Conservation (phyloP, 2,113 vertebrate genomes). For the Myiopsitta monachus region DNA sequence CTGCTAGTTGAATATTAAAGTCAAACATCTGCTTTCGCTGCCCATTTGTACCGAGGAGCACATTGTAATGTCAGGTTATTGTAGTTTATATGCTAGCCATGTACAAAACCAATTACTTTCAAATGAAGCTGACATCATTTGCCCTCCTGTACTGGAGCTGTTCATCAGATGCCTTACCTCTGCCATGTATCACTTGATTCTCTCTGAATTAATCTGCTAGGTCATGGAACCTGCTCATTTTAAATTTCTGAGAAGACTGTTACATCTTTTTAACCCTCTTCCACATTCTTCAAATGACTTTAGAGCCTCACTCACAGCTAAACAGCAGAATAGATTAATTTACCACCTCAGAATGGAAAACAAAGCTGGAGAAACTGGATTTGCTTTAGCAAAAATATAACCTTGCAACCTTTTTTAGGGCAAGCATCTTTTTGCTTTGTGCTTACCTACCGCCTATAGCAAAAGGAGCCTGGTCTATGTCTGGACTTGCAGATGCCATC, state of each 20-base stretch:
- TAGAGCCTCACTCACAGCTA: neutral
- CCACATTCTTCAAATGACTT: neutral
- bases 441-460: neutral
- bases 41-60: neutral
- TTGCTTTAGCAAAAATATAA: neutral
- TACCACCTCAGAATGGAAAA: neutral
- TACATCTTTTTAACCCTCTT: neutral
- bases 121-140: constrained; percentile 49
- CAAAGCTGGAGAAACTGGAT: neutral
- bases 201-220: constrained; percentile 31
- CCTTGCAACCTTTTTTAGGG: neutral
- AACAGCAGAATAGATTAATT: neutral
- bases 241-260: neutral
- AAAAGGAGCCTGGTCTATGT: neutral
- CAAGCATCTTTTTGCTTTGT: neutral
- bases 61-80: neutral
- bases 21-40: neutral
- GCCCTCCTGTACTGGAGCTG: constrained; percentile 20
- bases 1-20: constrained; percentile 11
- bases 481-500: neutral
- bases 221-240: constrained; percentile 16
- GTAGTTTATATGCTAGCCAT: constrained; percentile 12
- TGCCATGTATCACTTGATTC: constrained; percentile 16
- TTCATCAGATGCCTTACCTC: constrained; percentile 43
- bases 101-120: constrained; percentile 42